A percentile compares a stretch with the other conserved stretches of the same genome.
These are phyloP conservation scores for Nixonia krombeini DNA, from an alignment of 1,140 invertebrate genomes.

Conservation along the genomic window DNA sequence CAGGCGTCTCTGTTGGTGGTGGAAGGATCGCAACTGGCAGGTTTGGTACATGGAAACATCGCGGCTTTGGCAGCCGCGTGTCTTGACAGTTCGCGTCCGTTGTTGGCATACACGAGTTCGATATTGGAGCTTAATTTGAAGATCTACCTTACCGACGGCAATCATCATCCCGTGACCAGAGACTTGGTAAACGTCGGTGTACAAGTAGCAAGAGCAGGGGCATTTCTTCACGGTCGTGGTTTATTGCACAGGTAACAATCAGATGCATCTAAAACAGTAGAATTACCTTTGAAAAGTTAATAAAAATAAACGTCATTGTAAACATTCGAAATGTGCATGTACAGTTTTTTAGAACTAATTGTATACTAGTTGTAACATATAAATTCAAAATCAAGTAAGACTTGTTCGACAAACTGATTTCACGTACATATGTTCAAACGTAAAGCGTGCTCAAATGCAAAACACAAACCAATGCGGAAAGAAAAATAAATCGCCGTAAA, in stretches of 20 bases:
- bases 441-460: no score
- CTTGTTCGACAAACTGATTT: no score
- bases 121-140: conserved; percentile 89
- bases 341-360: no score
- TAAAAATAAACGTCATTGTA: no score
- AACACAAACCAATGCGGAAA: no score
- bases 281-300: no score
- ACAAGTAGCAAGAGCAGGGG: conserved; percentile 88
- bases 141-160: conserved; percentile 78
- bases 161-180: conserved; percentile 80
- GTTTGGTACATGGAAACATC: conserved; percentile 86
- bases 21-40: conserved; percentile 88
- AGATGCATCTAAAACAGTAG: no score
- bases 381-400: no score
- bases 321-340: no score
- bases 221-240: conserved; percentile 90
- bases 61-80: conserved; percentile 86
- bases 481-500: no score
- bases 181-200: conserved; percentile 92
- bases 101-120: conserved; percentile 86
- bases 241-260: conserved; percentile 86
- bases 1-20: conserved; percentile 86
- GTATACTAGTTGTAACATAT: no score
- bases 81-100: conserved; percentile 80
- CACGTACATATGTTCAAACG: no score